A percentile compares a stretch with the other conserved stretches of the same genome.
Evolutionary conservation across 2,113 vertebrate species (phyloP).

Genomic region (Colinus virginianus): DNA sequence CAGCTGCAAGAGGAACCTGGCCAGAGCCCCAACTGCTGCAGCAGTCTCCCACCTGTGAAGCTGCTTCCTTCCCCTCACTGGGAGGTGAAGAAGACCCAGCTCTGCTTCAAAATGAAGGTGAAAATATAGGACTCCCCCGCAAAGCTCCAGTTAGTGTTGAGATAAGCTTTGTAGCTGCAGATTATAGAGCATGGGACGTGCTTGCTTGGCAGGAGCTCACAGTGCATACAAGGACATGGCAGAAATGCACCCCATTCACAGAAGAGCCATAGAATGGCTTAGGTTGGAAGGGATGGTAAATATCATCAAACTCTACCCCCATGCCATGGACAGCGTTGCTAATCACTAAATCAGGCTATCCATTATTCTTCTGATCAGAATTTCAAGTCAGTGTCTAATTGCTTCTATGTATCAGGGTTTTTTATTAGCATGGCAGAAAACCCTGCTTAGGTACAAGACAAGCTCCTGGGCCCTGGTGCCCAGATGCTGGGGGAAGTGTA

Average conservation of each 20-base stretch:
- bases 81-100: neutral
- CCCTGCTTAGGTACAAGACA: neutral
- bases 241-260: neutral
- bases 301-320: too few relatives aligned
- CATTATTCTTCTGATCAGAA: neutral
- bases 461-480: accelerated
- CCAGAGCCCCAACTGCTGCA: neutral
- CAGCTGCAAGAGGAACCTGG: slow-evolving; percentile 21
- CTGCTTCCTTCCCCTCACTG: neutral
- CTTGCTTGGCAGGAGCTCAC: neutral
- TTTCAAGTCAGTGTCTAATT: neutral
- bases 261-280: too few relatives aligned
- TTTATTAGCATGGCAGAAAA: neutral
- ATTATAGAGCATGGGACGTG: neutral
- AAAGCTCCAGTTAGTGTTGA: neutral
- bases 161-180: neutral
- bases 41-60: neutral
- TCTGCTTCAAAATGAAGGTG: neutral
- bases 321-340: too few relatives aligned
- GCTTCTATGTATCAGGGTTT: neutral
- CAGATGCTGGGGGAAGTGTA: neutral
- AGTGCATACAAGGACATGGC: accelerated
- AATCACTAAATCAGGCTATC: too few relatives aligned
- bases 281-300: too few relatives aligned
- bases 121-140: neutral